A percentile compares a stretch with the other conserved stretches of the same genome.
Conservation (phyloP, 2,113 vertebrate species). For the Osmerus eperlanus region DNA sequence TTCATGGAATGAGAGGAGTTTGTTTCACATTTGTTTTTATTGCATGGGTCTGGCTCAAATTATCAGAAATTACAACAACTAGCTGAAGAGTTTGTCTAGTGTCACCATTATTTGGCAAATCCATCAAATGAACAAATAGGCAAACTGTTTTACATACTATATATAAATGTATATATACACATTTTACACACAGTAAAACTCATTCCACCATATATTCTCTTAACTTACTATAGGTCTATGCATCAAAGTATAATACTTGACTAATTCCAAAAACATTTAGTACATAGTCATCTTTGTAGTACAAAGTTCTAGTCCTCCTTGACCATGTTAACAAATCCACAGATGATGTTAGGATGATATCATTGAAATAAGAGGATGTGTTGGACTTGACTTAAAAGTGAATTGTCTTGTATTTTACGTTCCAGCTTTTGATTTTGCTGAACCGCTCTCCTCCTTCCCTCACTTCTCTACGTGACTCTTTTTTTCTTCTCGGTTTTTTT, state of each 20-base stretch:
- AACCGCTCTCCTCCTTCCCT: too few species aligned
- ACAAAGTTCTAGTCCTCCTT: constrained; percentile 51
- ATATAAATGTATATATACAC: constrained; percentile 57
- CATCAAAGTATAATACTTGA: constrained; percentile 46
- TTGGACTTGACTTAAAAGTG: constrained; percentile 21
- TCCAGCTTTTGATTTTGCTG: constrained; percentile 13
- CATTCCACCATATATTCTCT: constrained; percentile 36
- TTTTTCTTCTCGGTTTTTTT: background rate
- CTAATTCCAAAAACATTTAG: constrained; percentile 36
- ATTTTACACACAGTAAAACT: constrained; percentile 56
- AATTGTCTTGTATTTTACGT: constrained; percentile 26
- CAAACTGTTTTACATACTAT: constrained; percentile 45
- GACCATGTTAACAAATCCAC: constrained; percentile 46
- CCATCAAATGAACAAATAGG: constrained; percentile 32
- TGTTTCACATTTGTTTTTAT: constrained; percentile 26
- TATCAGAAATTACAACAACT: constrained; percentile 38
- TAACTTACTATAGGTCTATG: constrained; percentile 42
- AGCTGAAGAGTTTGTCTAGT: constrained; percentile 41
- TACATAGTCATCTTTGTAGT: constrained; percentile 32
- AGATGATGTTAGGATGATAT: constrained; percentile 40
- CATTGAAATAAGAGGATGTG: constrained; percentile 47
- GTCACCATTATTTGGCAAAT: constrained; percentile 58
- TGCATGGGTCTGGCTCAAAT: background rate
- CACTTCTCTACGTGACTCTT: background rate
- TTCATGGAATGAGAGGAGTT: background rate